These are phyloP conservation scores for Antechinus stuartii DNA, from an alignment of 2,113 vertebrate species.

Conservation along the genomic window DNA sequence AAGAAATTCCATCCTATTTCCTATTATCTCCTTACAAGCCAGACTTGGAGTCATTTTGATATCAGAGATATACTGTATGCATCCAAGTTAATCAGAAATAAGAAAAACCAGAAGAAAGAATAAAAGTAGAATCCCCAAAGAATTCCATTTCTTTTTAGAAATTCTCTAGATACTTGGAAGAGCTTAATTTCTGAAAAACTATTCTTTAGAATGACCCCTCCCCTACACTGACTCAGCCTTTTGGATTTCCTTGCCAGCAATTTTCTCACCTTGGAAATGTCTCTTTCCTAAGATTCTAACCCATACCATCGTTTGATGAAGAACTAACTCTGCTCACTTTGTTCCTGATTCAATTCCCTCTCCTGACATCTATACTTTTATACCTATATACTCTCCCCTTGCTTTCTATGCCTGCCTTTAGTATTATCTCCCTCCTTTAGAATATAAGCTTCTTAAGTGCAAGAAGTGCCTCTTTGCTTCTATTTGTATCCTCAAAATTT, in stretches of 20 bases:
- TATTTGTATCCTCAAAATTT: neutral
- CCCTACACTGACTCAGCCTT: neutral
- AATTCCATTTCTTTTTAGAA: neutral
- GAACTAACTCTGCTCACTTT: neutral
- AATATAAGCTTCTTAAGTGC: neutral
- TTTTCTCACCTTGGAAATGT: neutral
- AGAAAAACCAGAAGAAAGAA: no score
- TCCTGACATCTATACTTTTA: neutral
- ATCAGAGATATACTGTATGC: no score
- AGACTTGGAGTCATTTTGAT: no score
- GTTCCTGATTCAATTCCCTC: neutral
- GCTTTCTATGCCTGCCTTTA: neutral
- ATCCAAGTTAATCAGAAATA: no score
- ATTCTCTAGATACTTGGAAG: neutral
- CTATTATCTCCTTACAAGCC: no score
- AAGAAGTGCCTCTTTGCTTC: no score
- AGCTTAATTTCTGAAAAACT: neutral
- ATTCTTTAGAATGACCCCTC: neutral
- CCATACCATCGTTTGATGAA: neutral
- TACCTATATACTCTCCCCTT: neutral
- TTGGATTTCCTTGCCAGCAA: neutral
- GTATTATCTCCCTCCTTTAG: neutral
- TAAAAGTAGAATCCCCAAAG: no score
- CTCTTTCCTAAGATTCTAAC: neutral
- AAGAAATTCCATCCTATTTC: no score